Evolutionary conservation across 2,797 vertebrate genomes (phyloP).

Genomic region (Pseudochirops corinnae): DNA sequence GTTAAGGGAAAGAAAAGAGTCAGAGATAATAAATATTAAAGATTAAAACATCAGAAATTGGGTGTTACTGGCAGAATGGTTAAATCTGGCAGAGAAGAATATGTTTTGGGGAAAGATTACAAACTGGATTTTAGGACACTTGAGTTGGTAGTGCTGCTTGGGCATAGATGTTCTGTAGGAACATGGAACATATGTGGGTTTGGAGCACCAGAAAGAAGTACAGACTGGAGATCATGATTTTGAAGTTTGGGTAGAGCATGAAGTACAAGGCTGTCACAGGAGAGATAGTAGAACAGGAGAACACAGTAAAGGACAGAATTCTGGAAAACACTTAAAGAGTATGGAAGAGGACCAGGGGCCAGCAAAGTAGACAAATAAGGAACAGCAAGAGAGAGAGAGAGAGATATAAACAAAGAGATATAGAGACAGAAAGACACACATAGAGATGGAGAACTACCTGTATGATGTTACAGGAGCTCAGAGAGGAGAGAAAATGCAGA

Average conservation of each 20-base stretch:
- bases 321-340: background rate
- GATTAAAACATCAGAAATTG: background rate
- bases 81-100: background rate
- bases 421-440: background rate
- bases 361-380: background rate
- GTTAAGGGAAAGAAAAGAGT: background rate
- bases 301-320: background rate
- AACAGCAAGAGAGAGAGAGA: background rate
- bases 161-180: background rate
- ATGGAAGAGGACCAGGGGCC: background rate
- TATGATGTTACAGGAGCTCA: background rate
- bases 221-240: background rate
- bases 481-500: background rate
- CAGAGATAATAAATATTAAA: background rate
- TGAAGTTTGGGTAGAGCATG: background rate
- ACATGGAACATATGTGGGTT: background rate
- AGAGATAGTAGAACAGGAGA: background rate
- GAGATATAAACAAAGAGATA: background rate
- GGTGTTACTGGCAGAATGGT: background rate
- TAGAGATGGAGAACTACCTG: background rate
- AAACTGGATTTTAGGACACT: background rate
- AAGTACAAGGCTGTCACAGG: background rate
- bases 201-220: background rate
- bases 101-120: background rate
- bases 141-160: background rate